A percentile compares a stretch with the other conserved stretches of the same genome.
Conservation (phyloP, 2,888 invertebrate genomes). For the Lapara coniferarum region DNA sequence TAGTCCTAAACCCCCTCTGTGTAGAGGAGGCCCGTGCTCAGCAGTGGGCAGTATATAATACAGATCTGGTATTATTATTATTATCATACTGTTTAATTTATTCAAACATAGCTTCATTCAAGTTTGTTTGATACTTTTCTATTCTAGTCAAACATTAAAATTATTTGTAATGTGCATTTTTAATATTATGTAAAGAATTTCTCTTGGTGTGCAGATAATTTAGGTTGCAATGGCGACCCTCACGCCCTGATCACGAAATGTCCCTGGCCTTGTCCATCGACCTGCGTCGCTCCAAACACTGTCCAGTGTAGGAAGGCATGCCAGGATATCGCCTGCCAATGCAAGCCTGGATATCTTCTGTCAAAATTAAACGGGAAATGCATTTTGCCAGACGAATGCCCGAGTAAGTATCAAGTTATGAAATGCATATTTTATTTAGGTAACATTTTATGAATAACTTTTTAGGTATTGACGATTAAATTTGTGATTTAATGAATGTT, state of each 20-base stretch:
- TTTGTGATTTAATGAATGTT: too few relatives aligned
- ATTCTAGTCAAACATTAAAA: too few relatives aligned
- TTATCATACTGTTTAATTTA: too few relatives aligned
- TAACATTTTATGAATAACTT: neutral
- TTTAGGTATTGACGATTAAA: too few relatives aligned
- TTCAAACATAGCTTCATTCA: too few relatives aligned
- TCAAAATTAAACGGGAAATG: slow-evolving; percentile 41
- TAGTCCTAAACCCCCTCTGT: too few relatives aligned
- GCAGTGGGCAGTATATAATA: too few relatives aligned
- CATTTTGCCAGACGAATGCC: slow-evolving; percentile 46
- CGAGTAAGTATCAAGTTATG: slow-evolving; percentile 25
- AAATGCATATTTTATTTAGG: neutral
- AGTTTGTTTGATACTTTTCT: too few relatives aligned
- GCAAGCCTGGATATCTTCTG: slow-evolving; percentile 43
- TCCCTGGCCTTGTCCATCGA: slow-evolving; percentile 44
- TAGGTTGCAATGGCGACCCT: slow-evolving; percentile 34
- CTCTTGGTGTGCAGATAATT: slow-evolving; percentile 4
- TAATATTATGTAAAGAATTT: neutral
- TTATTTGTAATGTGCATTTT: too few relatives aligned
- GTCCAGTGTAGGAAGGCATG: slow-evolving; percentile 36
- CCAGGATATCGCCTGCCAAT: slow-evolving; percentile 42
- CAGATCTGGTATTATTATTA: too few relatives aligned
- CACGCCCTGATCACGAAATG: slow-evolving; percentile 43
- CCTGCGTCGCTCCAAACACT: slow-evolving; percentile 46
- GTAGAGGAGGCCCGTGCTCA: too few relatives aligned